Conservation (phyloP, 2,113 vertebrate species). For the Catagonus wagneri region DNA sequence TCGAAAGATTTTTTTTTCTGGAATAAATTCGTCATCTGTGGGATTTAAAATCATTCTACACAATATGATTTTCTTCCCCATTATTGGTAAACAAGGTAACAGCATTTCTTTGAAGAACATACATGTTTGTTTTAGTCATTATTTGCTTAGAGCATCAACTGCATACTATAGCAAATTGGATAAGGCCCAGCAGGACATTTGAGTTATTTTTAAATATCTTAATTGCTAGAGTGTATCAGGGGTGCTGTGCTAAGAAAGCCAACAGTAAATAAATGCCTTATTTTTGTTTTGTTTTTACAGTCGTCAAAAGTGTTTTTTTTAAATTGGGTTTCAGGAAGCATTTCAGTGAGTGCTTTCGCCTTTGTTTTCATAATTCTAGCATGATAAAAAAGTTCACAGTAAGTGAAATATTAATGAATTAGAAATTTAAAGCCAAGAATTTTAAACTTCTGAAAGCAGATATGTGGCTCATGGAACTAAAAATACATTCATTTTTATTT, state of each 20-base stretch:
- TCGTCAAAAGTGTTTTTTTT: background rate
- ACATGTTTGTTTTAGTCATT: background rate
- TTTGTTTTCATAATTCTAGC: background rate
- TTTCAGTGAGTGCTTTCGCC: background rate
- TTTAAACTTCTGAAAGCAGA: background rate
- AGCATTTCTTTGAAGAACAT: background rate
- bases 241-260: background rate
- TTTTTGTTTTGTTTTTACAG: background rate
- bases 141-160: background rate
- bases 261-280: background rate
- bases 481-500: background rate
- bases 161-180: background rate
- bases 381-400: background rate
- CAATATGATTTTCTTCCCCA: background rate
- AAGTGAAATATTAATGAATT: slow-evolving; percentile 32
- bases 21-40: slow-evolving; percentile 35
- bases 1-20: slow-evolving; percentile 8
- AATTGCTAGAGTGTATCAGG: background rate
- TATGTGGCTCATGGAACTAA: background rate
- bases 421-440: background rate
- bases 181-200: background rate
- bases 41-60: background rate
- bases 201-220: slow-evolving; percentile 34
- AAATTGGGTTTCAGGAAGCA: slow-evolving; percentile 21
- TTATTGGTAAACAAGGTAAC: slow-evolving; percentile 1